Evolutionary conservation across 2,113 vertebrate species (phyloP).

Genomic region (Mastomys natalensis): DNA sequence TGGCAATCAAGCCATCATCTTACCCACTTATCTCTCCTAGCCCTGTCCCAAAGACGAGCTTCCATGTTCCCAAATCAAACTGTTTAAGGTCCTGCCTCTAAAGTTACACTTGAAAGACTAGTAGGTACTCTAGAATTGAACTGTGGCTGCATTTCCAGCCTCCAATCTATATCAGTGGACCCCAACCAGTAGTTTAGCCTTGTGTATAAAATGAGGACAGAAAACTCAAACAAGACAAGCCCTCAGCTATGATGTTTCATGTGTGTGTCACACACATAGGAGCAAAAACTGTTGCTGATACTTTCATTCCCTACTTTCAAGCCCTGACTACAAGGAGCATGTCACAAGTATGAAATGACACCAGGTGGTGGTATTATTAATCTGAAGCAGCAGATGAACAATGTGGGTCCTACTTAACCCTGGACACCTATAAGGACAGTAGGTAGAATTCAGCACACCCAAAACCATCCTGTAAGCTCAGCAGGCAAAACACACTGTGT

Average conservation of each 20-base stretch:
- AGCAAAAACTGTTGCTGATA: not conserved
- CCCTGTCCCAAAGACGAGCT: not conserved
- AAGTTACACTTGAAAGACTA: not conserved
- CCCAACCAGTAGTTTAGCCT: not conserved
- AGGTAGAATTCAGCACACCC: rapidly evolving
- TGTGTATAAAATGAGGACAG: rapidly evolving
- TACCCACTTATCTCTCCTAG: not conserved
- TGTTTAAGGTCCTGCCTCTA: no score
- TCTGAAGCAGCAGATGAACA: not conserved
- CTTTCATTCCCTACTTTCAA: not conserved
- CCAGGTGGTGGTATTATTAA: not conserved
- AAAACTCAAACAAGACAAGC: rapidly evolving
- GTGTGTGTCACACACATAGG: rapidly evolving
- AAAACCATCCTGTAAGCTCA: not conserved
- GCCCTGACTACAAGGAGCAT: not conserved
- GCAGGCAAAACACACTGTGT: not conserved
- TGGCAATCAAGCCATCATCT: not conserved
- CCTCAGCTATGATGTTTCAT: not conserved
- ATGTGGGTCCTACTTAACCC: not conserved
- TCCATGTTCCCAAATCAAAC: not conserved
- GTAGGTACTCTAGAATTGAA: not conserved
- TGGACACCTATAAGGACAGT: not conserved
- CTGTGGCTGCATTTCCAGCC: rapidly evolving
- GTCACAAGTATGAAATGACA: not conserved
- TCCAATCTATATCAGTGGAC: rapidly evolving